Base-by-base conservation (phyloP, 2,113 vertebrate genomes). In the Lampris megalopsis region DNA sequence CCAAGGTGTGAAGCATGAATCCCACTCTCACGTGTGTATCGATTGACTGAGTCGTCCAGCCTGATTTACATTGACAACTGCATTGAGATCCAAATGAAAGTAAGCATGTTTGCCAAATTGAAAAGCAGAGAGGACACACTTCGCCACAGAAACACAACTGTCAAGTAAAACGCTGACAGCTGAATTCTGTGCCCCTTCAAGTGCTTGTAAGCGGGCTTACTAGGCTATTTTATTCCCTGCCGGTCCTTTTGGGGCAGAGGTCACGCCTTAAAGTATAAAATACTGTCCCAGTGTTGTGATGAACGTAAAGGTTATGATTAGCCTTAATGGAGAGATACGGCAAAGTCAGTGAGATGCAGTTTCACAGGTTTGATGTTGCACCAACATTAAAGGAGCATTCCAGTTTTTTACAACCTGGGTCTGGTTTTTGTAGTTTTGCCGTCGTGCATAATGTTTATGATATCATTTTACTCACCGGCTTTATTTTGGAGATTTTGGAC, bases 41-140 rank as follows among this genome's bases (percentile, higher is more conserved):
- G 90, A 93, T 86, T 67, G 53, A 65, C 70, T 68, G 2, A 2
- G 64, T 73, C 75, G 71, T 83, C 83, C 80, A 43, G 79, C 80
- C 82, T 83, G 77, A 92, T 91, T 91, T 87, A 85, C 86, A 90
- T 82, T 66, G 89, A 89, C 78, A 81, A 57, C 50, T 83, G 70
- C 62, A 56, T 41, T 35, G 56, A 63, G 78, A 42, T 81, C 77
- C 70, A 79, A 85, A 85, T 85, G 82, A 86, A 73, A 89, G 81
- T 85, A 69, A 88, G 85, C 83, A 76, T 82, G 88, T 84, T 89
- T 89, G 72, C 56, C 76, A 82, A 85, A 88, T 68, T 84, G 82
- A 85, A 87, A 84, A 84, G 24, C 86, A 75, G 79, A 67, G 54
- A 78, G 86, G 78, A 81, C 63, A 64, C 1, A 7, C 71, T 2